These are phyloP conservation scores for Pluvianellus socialis DNA, from an alignment of 2,113 vertebrate genomes.

Conservation along the genomic window DNA sequence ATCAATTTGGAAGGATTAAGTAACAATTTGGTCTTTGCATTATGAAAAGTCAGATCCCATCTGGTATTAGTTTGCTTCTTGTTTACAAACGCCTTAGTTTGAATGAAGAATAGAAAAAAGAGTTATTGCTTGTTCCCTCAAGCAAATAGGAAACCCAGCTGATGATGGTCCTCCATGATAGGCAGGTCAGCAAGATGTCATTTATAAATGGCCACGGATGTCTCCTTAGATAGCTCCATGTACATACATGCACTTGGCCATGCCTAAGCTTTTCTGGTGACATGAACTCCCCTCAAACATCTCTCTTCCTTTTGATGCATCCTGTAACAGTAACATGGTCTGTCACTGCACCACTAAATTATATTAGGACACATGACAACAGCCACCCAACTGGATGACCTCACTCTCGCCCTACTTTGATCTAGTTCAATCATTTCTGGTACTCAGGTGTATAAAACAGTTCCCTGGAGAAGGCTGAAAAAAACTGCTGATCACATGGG, in stretches of 20 bases:
- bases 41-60: slow-evolving; percentile 22
- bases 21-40: neutral
- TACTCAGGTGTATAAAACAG: neutral
- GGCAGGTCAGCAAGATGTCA: neutral
- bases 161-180: neutral
- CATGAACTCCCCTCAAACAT: neutral
- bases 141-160: neutral
- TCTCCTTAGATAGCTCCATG: neutral
- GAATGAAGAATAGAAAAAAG: neutral
- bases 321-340: neutral
- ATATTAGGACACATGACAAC: neutral
- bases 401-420: neutral
- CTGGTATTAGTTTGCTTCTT: slow-evolving; percentile 18
- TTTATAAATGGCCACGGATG: neutral
- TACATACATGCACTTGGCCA: neutral
- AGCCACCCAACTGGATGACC: neutral
- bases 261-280: neutral
- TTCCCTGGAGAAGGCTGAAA: neutral
- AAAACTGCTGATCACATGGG: neutral
- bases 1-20: slow-evolving; percentile 6
- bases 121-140: neutral
- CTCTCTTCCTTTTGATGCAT: neutral
- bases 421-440: neutral
- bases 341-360: neutral
- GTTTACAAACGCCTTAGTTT: slow-evolving; percentile 19